phyloP scores from a whole-genome alignment of 2,888 invertebrate species.

The Rhamnusium bicolor region DNA sequence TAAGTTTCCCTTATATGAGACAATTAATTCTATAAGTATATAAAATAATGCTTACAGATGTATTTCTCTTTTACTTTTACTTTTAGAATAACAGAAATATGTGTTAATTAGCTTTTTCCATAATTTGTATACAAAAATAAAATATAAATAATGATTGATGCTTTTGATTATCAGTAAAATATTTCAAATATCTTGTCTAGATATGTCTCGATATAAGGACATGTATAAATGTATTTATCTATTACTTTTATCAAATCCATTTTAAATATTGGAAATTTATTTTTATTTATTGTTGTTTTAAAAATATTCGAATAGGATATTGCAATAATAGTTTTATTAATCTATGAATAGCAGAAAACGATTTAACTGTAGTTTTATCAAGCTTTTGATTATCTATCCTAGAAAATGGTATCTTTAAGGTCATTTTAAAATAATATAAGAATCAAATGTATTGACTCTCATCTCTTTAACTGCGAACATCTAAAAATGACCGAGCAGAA shows the following conservation, averaged over 20 bases:
- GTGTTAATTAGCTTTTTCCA: neutral
- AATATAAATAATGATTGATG: conserved; percentile 19
- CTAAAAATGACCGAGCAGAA: no score
- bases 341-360: no score
- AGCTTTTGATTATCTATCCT: no score
- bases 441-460: no score
- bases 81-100: neutral
- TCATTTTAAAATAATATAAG: no score
- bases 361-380: no score
- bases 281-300: neutral
- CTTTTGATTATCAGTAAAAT: neutral
- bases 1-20: neutral
- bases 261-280: neutral
- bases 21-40: no score
- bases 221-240: conserved; percentile 4
- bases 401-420: no score
- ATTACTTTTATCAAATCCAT: neutral
- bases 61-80: neutral
- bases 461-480: no score
- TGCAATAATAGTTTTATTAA: no score
- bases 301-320: no score
- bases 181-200: conserved; percentile 11
- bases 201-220: conserved; percentile 19
- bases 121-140: neutral
- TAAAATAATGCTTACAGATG: no score